phyloP scores from a whole-genome alignment of 2,888 invertebrate species.

The Liodrosophila aerea region DNA sequence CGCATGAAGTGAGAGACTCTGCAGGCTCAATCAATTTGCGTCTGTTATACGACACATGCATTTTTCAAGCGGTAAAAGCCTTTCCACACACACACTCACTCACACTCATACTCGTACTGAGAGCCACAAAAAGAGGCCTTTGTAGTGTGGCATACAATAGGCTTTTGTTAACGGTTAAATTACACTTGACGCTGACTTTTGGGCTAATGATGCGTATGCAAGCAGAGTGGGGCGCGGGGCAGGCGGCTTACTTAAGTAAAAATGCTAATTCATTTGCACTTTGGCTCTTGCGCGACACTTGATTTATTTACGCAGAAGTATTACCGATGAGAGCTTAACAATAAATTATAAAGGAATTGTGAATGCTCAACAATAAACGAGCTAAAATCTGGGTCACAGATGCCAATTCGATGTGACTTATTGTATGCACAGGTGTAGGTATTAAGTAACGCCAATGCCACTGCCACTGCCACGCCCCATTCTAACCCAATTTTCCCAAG shows the following conservation, averaged over 20 bases:
- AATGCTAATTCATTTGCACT: slow-evolving; percentile 76
- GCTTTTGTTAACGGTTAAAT: slow-evolving; percentile 70
- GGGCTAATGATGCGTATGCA: slow-evolving; percentile 69
- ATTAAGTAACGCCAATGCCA: slow-evolving; percentile 35
- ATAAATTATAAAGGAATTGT: slow-evolving; percentile 48
- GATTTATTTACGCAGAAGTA: slow-evolving; percentile 58
- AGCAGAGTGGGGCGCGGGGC: neutral
- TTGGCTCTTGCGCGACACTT: slow-evolving; percentile 52
- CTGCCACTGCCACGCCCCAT: slow-evolving; percentile 42
- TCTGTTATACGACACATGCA: slow-evolving; percentile 51
- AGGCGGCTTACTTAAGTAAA: slow-evolving; percentile 28
- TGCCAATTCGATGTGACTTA: slow-evolving; percentile 11
- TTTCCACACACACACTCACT: slow-evolving; percentile 33
- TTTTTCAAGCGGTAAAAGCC: slow-evolving; percentile 55
- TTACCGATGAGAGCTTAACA: slow-evolving; percentile 28
- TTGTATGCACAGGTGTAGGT: slow-evolving; percentile 6
- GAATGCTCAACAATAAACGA: slow-evolving; percentile 36
- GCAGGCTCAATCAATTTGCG: slow-evolving; percentile 68
- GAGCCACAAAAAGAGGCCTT: slow-evolving; percentile 8
- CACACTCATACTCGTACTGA: too few relatives aligned
- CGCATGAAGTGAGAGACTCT: slow-evolving; percentile 7
- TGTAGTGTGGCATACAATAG: slow-evolving; percentile 54
- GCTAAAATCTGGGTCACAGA: slow-evolving; percentile 39
- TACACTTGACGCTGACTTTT: slow-evolving; percentile 66
- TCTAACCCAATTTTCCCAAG: slow-evolving; percentile 56